Conservation (phyloP, 2,888 invertebrate genomes). For the Gonocerus acuteangulatus region DNA sequence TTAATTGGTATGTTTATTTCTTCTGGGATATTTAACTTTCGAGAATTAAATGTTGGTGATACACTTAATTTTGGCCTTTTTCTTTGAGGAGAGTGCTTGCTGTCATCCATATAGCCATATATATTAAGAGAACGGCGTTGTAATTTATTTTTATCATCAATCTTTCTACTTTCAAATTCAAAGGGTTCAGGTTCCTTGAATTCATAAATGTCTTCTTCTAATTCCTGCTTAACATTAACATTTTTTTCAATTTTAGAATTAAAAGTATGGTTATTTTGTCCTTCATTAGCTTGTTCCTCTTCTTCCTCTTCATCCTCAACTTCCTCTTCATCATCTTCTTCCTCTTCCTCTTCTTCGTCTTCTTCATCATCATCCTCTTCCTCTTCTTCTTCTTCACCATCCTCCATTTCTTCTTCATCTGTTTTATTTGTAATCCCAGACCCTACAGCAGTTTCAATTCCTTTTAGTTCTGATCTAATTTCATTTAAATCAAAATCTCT, state of each 20-base stretch:
- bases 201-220: constrained; percentile 63
- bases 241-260: not conserved
- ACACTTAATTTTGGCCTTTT: constrained; percentile 4
- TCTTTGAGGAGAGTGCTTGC: constrained; percentile 18
- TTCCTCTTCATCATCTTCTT: not conserved
- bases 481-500: constrained; percentile 77
- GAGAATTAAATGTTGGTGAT: constrained; percentile 11
- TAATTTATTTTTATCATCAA: constrained; percentile 36
- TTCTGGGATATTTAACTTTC: constrained; percentile 4
- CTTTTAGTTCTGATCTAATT: constrained; percentile 75
- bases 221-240: constrained; percentile 22
- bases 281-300: not conserved
- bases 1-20: not conserved
- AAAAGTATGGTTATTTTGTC: not conserved
- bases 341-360: not conserved
- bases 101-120: constrained; percentile 47
- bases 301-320: not conserved
- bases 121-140: constrained; percentile 44
- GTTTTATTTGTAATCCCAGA: constrained; percentile 43
- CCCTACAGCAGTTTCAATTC: constrained; percentile 56
- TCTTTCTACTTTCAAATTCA: constrained; percentile 66
- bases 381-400: constrained; percentile 30
- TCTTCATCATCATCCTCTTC: constrained; percentile 4
- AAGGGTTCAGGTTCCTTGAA: constrained; percentile 85
- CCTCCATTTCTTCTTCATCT: constrained; percentile 32